Evolutionary conservation across 2,797 vertebrate genomes (phyloP).

Genomic region (Periparus ater): DNA sequence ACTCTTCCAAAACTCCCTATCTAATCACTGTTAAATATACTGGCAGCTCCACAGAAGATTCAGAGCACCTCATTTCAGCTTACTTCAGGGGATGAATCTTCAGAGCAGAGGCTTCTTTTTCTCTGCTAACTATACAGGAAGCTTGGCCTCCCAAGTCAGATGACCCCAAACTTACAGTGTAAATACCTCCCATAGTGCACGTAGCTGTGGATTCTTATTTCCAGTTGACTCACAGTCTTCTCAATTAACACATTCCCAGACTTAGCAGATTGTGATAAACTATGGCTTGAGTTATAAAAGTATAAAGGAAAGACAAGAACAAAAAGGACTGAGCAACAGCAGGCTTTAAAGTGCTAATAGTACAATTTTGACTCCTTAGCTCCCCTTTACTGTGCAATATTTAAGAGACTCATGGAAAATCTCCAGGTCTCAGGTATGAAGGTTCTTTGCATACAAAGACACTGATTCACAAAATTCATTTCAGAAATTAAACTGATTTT

Average conservation of each 20-base stretch:
- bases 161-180: neutral
- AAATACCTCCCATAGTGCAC: neutral
- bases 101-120: neutral
- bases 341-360: neutral
- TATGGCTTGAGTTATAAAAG: neutral
- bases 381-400: neutral
- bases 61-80: neutral
- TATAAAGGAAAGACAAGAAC: neutral
- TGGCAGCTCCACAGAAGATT: neutral
- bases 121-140: neutral
- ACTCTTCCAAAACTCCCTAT: neutral
- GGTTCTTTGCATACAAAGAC: neutral
- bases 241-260: conserved; percentile 3
- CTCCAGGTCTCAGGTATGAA: neutral
- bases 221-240: neutral
- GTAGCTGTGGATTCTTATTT: neutral
- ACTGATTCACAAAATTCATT: neutral
- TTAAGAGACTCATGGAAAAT: neutral
- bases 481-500: neutral
- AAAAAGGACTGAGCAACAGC: neutral
- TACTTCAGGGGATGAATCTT: neutral
- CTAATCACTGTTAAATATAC: neutral
- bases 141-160: neutral
- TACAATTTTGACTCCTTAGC: neutral
- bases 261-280: neutral